Percentiles rank a stretch among this genome's conserved stretches.
Conservation (phyloP, 2,113 vertebrate species). For the Zosterops borbonicus region DNA sequence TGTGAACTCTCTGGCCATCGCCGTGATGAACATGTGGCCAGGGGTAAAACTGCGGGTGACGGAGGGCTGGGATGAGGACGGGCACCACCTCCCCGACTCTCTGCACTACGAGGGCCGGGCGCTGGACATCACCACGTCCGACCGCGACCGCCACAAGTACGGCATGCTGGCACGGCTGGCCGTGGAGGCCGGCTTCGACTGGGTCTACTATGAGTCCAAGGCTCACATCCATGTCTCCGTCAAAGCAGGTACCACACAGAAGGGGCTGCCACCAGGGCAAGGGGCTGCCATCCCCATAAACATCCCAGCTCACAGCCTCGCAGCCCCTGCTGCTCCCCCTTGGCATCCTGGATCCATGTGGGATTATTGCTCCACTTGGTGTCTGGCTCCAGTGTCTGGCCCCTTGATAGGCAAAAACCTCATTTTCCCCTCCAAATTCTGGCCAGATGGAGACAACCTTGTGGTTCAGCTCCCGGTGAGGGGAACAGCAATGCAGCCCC, state of each 20-base stretch:
- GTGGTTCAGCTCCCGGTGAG: neutral
- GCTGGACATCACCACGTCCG: constrained; percentile 94
- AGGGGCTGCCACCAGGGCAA: neutral
- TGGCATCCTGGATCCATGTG: rapidly evolving
- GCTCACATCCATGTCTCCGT: constrained; percentile 95
- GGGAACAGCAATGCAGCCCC: neutral
- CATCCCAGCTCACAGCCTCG: rapidly evolving
- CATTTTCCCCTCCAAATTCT: neutral
- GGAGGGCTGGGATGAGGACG: constrained; percentile 97
- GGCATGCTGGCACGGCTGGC: constrained; percentile 93
- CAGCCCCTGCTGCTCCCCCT: neutral
- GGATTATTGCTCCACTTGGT: rapidly evolving
- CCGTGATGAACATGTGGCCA: constrained; percentile 98
- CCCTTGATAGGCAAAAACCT: rapidly evolving
- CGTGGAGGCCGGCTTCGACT: constrained; percentile 96
- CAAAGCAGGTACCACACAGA: constrained; percentile 84
- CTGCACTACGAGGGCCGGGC: constrained; percentile 98
- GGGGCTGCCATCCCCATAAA: neutral
- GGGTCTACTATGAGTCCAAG: constrained; percentile 97
- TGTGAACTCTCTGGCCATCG: constrained; percentile 91
- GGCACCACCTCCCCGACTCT: constrained; percentile 89
- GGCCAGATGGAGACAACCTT: neutral
- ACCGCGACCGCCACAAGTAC: constrained; percentile 91
- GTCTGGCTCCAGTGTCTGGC: rapidly evolving
- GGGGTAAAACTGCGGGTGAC: constrained; percentile 92